Evolutionary conservation across 2,797 vertebrate genomes (phyloP).

Genomic region (Stomatorhinus walkeri): DNA sequence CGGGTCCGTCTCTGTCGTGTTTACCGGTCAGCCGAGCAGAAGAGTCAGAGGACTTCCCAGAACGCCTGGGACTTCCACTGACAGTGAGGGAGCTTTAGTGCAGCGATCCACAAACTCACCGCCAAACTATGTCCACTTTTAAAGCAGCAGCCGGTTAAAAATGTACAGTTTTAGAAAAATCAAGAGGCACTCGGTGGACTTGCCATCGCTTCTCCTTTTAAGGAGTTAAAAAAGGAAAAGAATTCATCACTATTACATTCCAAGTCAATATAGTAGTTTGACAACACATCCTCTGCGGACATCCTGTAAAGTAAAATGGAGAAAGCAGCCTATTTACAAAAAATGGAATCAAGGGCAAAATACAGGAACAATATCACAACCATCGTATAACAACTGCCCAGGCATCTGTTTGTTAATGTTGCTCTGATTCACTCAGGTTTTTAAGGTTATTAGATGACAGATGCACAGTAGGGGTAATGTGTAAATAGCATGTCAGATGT

Average conservation of each 20-base stretch:
- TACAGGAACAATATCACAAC: neutral
- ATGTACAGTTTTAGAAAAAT: conserved; percentile 52
- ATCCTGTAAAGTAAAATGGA: neutral
- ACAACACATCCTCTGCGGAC: neutral
- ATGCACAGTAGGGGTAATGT: neutral
- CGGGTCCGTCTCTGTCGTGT: neutral
- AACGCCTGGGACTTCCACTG: neutral
- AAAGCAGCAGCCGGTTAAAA: conserved; percentile 48
- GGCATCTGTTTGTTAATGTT: neutral
- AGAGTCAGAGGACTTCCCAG: neutral
- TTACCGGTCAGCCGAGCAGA: neutral
- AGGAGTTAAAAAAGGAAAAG: conserved; percentile 42
- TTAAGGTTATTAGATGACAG: neutral
- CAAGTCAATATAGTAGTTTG: conserved; percentile 21
- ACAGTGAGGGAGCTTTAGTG: conserved; percentile 35
- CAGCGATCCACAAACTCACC: conserved; percentile 46
- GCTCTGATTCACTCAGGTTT: neutral
- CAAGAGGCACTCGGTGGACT: conserved; percentile 41
- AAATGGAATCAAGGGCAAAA: neutral
- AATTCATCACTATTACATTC: conserved; percentile 44
- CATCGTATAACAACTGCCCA: neutral
- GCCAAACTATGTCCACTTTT: conserved; percentile 38
- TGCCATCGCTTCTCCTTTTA: conserved; percentile 41
- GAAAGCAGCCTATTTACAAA: conserved; percentile 7
- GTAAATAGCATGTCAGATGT: neutral